Conservation (phyloP, 2,888 invertebrate genomes). For the Dascillus cervinus region DNA sequence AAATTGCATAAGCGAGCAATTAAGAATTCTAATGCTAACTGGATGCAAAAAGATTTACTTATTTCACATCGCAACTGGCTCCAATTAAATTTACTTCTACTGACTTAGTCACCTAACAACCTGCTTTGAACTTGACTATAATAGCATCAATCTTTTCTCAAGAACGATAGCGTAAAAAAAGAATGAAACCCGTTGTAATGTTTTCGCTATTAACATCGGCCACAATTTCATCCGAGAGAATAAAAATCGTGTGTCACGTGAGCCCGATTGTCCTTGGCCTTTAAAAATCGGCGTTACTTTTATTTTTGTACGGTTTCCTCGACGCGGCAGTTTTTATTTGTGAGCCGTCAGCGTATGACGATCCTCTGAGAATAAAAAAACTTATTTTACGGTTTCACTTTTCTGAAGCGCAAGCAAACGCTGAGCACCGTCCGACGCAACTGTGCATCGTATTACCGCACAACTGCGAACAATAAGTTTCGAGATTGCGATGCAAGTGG, state of each 20-base stretch:
- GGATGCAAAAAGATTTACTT: too few relatives aligned
- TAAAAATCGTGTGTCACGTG: constrained; percentile 21
- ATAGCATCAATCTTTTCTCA: constrained; percentile 4
- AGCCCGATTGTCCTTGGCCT: constrained; percentile 22
- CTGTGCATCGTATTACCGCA: neutral
- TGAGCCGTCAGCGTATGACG: constrained; percentile 15
- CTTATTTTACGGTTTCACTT: constrained; percentile 7
- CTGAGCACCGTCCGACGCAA: constrained; percentile 2
- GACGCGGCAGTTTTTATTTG: constrained; percentile 11
- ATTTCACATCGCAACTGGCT: too few relatives aligned
- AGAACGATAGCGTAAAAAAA: constrained; percentile 7
- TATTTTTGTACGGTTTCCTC: constrained; percentile 10
- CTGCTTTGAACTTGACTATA: constrained; percentile 7
- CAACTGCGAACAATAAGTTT: neutral
- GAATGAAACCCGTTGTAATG: constrained; percentile 13
- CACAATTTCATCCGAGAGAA: constrained; percentile 15
- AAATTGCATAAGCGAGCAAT: too few relatives aligned
- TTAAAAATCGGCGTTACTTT: constrained; percentile 18
- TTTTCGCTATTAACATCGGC: constrained; percentile 15
- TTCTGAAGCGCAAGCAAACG: constrained; percentile 8
- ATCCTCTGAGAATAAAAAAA: constrained; percentile 13
- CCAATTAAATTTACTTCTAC: constrained; percentile 9
- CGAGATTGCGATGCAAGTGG: constrained; percentile 7
- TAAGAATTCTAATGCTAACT: too few relatives aligned
- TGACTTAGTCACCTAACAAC: constrained; percentile 16